Percentiles rank a stretch among this genome's conserved stretches.
Conservation (phyloP, 53 echinoderm and acorn worm genomes). For the Holothuria leucospilota region DNA sequence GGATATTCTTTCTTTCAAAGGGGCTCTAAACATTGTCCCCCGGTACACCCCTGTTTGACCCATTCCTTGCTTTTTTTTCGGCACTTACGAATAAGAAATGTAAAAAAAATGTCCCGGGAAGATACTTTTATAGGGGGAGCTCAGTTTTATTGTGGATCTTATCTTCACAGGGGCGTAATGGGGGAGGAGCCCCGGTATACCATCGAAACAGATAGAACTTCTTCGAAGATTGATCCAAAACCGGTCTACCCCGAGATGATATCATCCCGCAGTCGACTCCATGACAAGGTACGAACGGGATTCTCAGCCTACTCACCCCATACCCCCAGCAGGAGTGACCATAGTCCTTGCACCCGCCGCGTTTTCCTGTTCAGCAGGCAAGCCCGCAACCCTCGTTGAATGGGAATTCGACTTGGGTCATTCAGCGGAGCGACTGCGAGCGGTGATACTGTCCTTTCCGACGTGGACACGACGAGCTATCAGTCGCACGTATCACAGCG, state of each 20-base stretch:
- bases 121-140: too few relatives aligned
- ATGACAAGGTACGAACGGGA: conserved; percentile 91
- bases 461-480: conserved; percentile 31
- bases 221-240: conserved; percentile 79
- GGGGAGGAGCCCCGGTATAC: conserved; percentile 89
- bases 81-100: too few relatives aligned
- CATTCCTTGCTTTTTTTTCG: too few relatives aligned
- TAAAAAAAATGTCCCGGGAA: too few relatives aligned
- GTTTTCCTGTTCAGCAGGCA: conserved; percentile 7
- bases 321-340: conserved; percentile 10
- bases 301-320: conserved; percentile 64
- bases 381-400: conserved; percentile 32
- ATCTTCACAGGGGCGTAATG: conserved; percentile 12
- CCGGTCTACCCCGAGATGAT: conserved; percentile 89
- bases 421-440: not conserved
- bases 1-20: too few relatives aligned
- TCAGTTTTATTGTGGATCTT: too few relatives aligned
- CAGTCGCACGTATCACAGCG: not conserved
- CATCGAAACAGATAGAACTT: conserved; percentile 92
- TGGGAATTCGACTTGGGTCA: conserved; percentile 29
- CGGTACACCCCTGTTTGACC: too few relatives aligned
- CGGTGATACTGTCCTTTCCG: conserved; percentile 1
- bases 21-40: too few relatives aligned
- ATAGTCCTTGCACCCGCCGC: conserved; percentile 29
- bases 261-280: conserved; percentile 88